A percentile compares a stretch with the other conserved stretches of the same genome.
Evolutionary conservation across 2,888 invertebrate genomes (phyloP).

Genomic region (Orthonychiurus folsomi): DNA sequence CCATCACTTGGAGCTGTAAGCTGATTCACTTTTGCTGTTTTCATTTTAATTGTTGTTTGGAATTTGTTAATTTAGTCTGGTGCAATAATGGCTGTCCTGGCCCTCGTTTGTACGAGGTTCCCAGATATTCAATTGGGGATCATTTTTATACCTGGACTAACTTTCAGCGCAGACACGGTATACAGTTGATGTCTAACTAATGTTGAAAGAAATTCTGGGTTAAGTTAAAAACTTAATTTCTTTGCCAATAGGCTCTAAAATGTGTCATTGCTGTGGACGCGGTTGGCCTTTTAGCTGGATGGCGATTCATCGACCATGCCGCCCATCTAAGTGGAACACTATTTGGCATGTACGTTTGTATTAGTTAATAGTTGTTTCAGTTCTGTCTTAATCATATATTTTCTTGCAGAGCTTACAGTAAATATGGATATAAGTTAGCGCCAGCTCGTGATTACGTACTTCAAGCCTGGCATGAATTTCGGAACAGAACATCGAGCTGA

Average conservation of each 20-base stretch:
- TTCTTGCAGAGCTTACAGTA: not conserved
- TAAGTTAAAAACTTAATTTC: slow-evolving; percentile 10
- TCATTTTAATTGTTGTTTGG: not conserved
- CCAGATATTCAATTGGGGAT: slow-evolving; percentile 83
- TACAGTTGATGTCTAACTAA: slow-evolving; percentile 42
- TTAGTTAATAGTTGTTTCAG: not conserved
- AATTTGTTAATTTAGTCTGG: slow-evolving; percentile 61
- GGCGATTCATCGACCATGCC: slow-evolving; percentile 93
- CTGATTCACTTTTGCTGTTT: not conserved
- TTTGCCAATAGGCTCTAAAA: slow-evolving; percentile 64
- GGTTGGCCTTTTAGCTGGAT: slow-evolving; percentile 71
- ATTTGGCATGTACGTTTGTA: slow-evolving; percentile 71
- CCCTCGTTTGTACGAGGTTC: slow-evolving; percentile 75
- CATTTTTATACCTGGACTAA: slow-evolving; percentile 78
- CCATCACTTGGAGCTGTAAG: slow-evolving; percentile 88
- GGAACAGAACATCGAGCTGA: not conserved
- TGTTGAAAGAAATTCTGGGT: slow-evolving; percentile 16
- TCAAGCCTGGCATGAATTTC: not conserved
- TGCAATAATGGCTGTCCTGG: slow-evolving; percentile 82
- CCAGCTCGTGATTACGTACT: not conserved
- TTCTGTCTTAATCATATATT: not conserved
- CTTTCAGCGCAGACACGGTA: slow-evolving; percentile 77
- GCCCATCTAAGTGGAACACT: slow-evolving; percentile 94
- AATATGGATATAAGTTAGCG: not conserved
- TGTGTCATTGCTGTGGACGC: slow-evolving; percentile 75